phyloP scores from a whole-genome alignment of 2,113 vertebrate species.

The Piprites chloris region DNA sequence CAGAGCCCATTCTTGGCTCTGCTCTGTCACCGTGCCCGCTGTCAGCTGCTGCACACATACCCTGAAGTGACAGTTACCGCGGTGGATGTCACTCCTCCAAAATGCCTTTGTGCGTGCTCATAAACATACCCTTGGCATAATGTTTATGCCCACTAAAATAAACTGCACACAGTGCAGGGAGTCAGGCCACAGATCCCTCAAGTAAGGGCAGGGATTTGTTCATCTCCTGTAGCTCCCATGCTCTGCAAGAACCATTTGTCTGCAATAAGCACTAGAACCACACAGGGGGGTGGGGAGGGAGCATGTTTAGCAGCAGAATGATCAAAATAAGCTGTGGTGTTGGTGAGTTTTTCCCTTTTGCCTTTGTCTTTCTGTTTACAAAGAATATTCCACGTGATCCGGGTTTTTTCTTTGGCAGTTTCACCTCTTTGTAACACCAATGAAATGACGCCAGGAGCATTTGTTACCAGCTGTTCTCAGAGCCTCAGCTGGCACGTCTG shows the following conservation, averaged over 20 bases:
- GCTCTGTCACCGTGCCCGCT: neutral
- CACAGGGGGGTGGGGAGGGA: neutral
- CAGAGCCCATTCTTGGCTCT: neutral
- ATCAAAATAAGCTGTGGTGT: neutral
- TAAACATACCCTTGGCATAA: neutral
- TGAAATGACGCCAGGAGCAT: neutral
- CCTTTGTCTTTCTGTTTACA: neutral
- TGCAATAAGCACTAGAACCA: neutral
- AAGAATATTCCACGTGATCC: neutral
- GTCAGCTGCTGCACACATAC: neutral
- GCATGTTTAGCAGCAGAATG: neutral
- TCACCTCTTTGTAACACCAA: neutral
- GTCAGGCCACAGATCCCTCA: neutral
- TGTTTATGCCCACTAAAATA: neutral
- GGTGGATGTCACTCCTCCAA: neutral
- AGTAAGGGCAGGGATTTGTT: neutral
- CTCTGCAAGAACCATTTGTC: neutral
- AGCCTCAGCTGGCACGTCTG: neutral
- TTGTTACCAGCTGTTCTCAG: neutral
- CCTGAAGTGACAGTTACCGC: neutral
- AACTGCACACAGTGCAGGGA: constrained; percentile 6
- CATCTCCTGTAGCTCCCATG: neutral
- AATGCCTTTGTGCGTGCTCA: neutral
- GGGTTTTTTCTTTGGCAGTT: neutral
- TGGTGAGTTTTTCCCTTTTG: neutral